phyloP scores from a whole-genome alignment of 2,797 vertebrate genomes.

The Coregonus ussuriensis region DNA sequence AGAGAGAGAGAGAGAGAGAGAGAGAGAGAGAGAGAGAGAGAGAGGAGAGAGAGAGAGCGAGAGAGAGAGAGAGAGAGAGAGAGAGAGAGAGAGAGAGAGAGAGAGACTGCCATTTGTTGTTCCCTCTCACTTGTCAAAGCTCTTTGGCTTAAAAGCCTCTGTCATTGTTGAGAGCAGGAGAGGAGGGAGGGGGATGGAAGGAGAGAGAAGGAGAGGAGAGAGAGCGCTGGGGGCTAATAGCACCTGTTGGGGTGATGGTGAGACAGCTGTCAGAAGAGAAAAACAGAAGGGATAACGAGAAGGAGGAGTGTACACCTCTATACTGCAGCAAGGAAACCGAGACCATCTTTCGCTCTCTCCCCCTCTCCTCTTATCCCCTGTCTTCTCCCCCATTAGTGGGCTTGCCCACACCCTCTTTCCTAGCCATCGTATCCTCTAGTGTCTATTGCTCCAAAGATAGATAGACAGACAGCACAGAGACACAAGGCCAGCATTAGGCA shows the following conservation, averaged over 20 bases:
- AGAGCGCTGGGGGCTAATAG: constrained; percentile 77
- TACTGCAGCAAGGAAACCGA: constrained; percentile 34
- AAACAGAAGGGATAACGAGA: constrained; percentile 42
- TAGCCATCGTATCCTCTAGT: too few species aligned
- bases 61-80: too few species aligned
- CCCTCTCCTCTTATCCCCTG: background rate
- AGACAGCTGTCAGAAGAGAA: constrained; percentile 81
- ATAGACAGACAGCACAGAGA: too few species aligned
- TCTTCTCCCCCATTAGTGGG: background rate
- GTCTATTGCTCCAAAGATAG: too few species aligned
- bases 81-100: too few species aligned
- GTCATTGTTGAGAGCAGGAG: constrained; percentile 80
- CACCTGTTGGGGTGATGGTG: constrained; percentile 89
- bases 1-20: too few species aligned
- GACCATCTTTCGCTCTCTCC: constrained; percentile 4
- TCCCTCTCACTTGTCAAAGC: constrained; percentile 92
- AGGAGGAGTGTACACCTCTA: background rate
- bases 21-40: too few species aligned
- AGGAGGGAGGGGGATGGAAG: constrained; percentile 31
- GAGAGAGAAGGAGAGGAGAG: constrained; percentile 47
- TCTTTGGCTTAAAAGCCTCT: constrained; percentile 91
- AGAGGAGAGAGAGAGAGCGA: too few species aligned
- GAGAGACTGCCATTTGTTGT: constrained; percentile 92
- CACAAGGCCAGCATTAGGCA: too few species aligned
- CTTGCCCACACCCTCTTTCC: background rate